Conservation (phyloP, 2,888 invertebrate genomes). For the Entomobrya proxima region DNA sequence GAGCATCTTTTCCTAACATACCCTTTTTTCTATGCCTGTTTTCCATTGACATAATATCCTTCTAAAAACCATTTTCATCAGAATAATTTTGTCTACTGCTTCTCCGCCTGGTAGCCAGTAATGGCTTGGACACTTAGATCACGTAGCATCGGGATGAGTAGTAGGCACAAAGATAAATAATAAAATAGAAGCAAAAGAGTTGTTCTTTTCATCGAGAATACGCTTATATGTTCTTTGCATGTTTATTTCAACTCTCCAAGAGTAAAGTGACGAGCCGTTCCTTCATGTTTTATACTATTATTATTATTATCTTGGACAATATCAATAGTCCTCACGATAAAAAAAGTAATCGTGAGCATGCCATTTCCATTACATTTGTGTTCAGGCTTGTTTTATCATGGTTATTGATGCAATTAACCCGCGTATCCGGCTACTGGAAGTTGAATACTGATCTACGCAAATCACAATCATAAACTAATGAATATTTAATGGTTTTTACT, state of each 20-base stretch:
- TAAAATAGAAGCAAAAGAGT: background rate
- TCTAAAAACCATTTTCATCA: background rate
- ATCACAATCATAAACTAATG: constrained; percentile 11
- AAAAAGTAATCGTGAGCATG: constrained; percentile 51
- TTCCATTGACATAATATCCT: background rate
- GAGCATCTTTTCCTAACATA: background rate
- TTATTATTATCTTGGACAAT: background rate
- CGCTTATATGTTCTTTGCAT: background rate
- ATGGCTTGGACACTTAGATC: background rate
- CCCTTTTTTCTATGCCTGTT: background rate
- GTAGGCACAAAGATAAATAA: background rate
- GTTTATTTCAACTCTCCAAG: background rate
- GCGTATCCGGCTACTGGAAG: constrained; percentile 63
- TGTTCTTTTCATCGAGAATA: background rate
- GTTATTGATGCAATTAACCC: constrained; percentile 48
- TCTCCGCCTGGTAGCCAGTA: background rate
- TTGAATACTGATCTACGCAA: constrained; percentile 47
- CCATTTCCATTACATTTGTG: constrained; percentile 50
- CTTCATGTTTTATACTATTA: background rate
- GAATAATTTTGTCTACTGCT: background rate
- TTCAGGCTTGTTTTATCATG: constrained; percentile 45
- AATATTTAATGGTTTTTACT: constrained; percentile 4
- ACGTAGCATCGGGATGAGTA: background rate
- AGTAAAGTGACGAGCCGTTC: background rate
- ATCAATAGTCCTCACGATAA: constrained; percentile 15